Percentiles rank a stretch among this genome's conserved stretches.
Evolutionary conservation across 2,888 invertebrate genomes (phyloP).

Genomic region (Lasius platythorax): DNA sequence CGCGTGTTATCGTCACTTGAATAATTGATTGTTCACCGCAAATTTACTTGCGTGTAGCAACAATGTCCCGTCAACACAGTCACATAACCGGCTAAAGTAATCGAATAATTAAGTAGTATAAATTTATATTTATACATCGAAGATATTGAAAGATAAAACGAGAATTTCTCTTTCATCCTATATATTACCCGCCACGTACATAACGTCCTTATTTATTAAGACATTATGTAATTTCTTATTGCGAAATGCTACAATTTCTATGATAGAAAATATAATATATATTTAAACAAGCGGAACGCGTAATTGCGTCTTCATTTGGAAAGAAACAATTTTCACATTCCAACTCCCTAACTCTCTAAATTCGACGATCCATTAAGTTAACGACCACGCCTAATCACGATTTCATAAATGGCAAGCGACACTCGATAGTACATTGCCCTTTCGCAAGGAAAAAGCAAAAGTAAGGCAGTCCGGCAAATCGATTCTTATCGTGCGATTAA

Average conservation of each 20-base stretch:
- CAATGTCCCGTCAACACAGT: neutral
- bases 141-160: neutral
- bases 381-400: neutral
- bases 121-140: constrained; percentile 8
- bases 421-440: constrained; percentile 25
- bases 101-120: constrained; percentile 2
- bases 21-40: constrained; percentile 24
- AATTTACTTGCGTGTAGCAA: neutral
- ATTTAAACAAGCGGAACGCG: neutral
- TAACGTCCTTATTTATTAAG: neutral
- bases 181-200: neutral
- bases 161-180: neutral
- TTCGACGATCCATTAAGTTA: constrained; percentile 12
- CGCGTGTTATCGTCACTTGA: neutral
- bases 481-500: constrained; percentile 66
- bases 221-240: constrained; percentile 2
- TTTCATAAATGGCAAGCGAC: constrained; percentile 3
- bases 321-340: neutral
- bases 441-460: constrained; percentile 60
- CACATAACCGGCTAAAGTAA: neutral
- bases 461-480: constrained; percentile 71
- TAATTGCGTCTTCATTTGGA: neutral
- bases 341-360: neutral
- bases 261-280: neutral
- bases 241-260: neutral